Base-by-base conservation (phyloP, 2,113 vertebrate species). In the Calypte anna region DNA sequence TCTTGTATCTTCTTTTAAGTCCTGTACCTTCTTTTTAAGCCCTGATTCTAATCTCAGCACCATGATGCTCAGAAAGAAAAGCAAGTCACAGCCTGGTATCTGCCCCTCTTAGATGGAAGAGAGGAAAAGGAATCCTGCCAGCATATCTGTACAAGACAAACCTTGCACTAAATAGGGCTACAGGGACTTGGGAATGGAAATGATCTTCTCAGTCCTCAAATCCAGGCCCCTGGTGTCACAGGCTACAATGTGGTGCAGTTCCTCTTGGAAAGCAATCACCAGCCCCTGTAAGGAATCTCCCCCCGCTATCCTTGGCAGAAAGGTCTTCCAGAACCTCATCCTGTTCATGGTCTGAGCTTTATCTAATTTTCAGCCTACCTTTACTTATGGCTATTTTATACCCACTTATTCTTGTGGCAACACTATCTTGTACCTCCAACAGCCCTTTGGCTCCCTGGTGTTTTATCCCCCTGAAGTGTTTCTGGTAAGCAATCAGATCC, bases 401-500 rank as follows among this genome's bases (percentile, higher is more conserved):
- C 19, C 27, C 59, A 85, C 80, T 82, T 85, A 57, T 54, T 93
- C 75, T 82, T 82, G n/a, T 80, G 85, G 69, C 67, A 93, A 58
- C 78, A 79, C 12, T 82, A 58, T 73, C 89, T 91, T 51, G n/a
- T 63, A 78, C 77, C 73, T 89, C 82, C 16, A 91, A 66, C n/a
- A 82, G 58, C 50, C 79, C 67, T 80, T 85, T 86, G 54, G 46
- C 82, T 96, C 55, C 6, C 14, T 43, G 24, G 82, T 82, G 78
- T 88, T 95, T 95, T 79, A 85, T 85, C 67, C 75, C 74, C 88
- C 93, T 80, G 43, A 90, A 88, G 85, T 76, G 85, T 91, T 94
- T 88, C 90, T 54, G 70, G 87, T 46, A 89, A 94, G 75, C 70
- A 82, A 82, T 43, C 75, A 82, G 76, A 96, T 95, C 46, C 40